A percentile compares a stretch with the other conserved stretches of the same genome.
Conservation (phyloP, 2,888 invertebrate genomes). For the Apotomis betuletana region DNA sequence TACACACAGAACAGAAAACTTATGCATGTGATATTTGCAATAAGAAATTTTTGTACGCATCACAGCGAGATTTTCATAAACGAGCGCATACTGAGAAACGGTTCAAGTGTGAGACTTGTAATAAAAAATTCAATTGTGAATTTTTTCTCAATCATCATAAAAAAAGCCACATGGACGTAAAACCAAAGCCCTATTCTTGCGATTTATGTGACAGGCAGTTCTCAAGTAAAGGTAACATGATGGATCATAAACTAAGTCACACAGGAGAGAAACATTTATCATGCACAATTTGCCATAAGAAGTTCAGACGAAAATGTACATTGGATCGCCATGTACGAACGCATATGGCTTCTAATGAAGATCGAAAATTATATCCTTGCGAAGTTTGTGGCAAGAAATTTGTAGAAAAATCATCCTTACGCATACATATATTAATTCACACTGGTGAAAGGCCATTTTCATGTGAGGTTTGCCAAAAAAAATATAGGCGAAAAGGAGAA, state of each 20-base stretch:
- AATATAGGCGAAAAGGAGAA: slow-evolving; percentile 3
- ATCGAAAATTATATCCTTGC: neutral
- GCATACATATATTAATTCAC: neutral
- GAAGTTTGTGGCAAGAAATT: slow-evolving; percentile 1
- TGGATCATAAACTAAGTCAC: neutral
- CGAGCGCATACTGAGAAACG: neutral
- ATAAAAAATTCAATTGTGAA: neutral
- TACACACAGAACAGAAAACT: neutral
- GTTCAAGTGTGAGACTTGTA: slow-evolving; percentile 2
- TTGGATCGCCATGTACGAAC: slow-evolving; percentile 6
- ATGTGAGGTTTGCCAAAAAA: slow-evolving; percentile 2
- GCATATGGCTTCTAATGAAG: neutral
- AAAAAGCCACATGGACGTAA: neutral
- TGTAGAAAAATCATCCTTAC: neutral
- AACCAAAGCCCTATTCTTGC: neutral
- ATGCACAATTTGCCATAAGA: slow-evolving; percentile 7
- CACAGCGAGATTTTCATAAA: neutral
- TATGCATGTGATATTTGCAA: neutral
- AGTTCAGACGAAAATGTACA: neutral
- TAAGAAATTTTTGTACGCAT: neutral
- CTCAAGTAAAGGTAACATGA: neutral
- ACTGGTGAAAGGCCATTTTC: slow-evolving; percentile 9
- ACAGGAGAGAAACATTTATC: slow-evolving; percentile 5
- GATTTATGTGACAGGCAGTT: slow-evolving; percentile 4
- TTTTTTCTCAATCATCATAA: neutral